Evolutionary conservation across 2,888 invertebrate species (phyloP).

Genomic region (Fissipunctia ypsillon): DNA sequence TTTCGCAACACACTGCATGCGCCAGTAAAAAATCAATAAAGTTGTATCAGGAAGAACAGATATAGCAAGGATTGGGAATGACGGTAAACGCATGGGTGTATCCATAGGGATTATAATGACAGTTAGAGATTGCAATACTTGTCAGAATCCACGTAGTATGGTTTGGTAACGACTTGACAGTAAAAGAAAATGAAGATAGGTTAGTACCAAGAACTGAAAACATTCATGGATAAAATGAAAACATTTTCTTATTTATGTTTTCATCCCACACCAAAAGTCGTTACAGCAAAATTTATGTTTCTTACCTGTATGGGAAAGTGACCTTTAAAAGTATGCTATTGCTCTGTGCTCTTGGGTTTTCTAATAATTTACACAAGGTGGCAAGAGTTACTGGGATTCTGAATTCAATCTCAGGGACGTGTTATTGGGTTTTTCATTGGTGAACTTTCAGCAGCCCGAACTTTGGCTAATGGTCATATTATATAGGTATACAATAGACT

Average conservation of each 20-base stretch:
- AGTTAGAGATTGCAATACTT: slow-evolving; percentile 15
- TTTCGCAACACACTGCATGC: slow-evolving; percentile 22
- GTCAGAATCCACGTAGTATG: neutral
- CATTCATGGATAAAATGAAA: slow-evolving; percentile 28
- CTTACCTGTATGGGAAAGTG: slow-evolving; percentile 19
- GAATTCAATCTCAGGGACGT: too few relatives aligned
- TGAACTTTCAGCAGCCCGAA: neutral
- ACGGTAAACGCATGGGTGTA: neutral
- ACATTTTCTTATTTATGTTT: slow-evolving; percentile 32
- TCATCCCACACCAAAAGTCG: slow-evolving; percentile 20
- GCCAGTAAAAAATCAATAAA: neutral
- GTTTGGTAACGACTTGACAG: slow-evolving; percentile 8
- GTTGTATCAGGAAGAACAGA: neutral
- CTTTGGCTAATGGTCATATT: too few relatives aligned
- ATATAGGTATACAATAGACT: too few relatives aligned
- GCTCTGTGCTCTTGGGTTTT: neutral
- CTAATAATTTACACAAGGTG: slow-evolving; percentile 24
- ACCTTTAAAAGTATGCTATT: slow-evolving; percentile 20
- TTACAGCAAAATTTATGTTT: slow-evolving; percentile 43
- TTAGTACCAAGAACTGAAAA: slow-evolving; percentile 24
- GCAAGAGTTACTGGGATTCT: neutral
- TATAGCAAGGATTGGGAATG: neutral
- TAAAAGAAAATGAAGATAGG: slow-evolving; percentile 13
- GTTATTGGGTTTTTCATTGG: neutral
- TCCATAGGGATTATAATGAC: neutral